Conservation (phyloP, 2,797 vertebrate genomes). For the Balearica regulorum region DNA sequence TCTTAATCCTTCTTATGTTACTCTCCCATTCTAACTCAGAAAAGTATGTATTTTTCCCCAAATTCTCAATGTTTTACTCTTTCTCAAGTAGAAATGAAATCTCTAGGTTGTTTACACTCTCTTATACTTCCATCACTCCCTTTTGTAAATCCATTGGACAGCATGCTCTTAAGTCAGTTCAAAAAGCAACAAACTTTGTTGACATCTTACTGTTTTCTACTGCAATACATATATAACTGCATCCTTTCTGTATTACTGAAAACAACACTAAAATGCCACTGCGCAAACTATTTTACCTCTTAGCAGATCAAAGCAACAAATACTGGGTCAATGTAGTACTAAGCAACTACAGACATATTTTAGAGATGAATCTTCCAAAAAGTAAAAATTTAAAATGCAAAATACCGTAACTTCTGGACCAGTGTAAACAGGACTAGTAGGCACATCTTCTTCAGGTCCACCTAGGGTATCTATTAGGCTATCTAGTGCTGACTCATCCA, state of each 20-base stretch:
- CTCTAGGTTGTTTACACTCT: neutral
- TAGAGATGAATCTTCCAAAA: neutral
- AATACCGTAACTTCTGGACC: constrained; percentile 71
- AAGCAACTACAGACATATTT: neutral
- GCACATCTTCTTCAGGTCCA: constrained; percentile 51
- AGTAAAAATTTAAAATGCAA: neutral
- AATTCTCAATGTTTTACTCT: neutral
- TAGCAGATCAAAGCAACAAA: neutral
- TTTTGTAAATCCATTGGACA: neutral
- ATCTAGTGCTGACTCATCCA: constrained; percentile 71
- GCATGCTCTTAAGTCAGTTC: neutral
- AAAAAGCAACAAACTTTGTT: neutral
- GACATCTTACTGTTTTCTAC: neutral
- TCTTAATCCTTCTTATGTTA: neutral
- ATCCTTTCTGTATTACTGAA: neutral
- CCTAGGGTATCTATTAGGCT: constrained; percentile 72
- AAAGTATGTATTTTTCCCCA: neutral
- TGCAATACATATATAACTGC: neutral
- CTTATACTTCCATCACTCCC: neutral
- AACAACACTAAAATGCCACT: neutral
- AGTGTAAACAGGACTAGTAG: constrained; percentile 60
- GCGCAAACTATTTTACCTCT: neutral
- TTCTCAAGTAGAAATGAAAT: neutral
- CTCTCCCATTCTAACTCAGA: neutral
- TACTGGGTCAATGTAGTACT: neutral